phyloP scores from a whole-genome alignment of 1,140 invertebrate species.

The Yoshiicerus persimilis region DNA sequence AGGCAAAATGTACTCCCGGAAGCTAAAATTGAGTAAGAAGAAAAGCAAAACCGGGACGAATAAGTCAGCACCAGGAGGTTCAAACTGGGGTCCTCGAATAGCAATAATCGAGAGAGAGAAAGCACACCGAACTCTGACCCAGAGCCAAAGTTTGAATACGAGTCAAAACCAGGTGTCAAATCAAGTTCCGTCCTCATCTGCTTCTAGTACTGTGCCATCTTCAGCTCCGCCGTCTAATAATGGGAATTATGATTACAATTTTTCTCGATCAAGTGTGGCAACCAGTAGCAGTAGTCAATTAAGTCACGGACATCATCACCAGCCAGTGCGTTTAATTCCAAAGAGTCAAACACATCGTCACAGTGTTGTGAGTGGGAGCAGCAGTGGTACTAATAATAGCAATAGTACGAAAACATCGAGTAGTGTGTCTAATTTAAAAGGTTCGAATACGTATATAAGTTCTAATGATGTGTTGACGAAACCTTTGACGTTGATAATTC shows the following conservation, averaged over 20 bases:
- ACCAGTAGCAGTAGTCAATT: neutral
- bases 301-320: neutral
- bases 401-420: neutral
- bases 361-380: neutral
- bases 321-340: neutral
- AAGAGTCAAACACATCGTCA: neutral
- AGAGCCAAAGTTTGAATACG: neutral
- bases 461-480: conserved; percentile 9
- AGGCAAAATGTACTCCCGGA: conserved; percentile 42
- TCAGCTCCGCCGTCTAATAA: conserved; percentile 3
- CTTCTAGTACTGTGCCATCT: neutral
- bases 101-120: conserved; percentile 37
- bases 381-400: neutral
- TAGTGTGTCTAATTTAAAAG: neutral
- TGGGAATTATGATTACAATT: neutral
- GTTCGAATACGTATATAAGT: neutral
- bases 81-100: conserved; percentile 46
- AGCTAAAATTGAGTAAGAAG: conserved; percentile 37
- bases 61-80: neutral
- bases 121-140: neutral
- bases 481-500: conserved; percentile 35
- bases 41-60: conserved; percentile 14
- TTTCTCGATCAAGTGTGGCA: neutral
- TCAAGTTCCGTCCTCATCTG: neutral
- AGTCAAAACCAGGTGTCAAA: neutral